Evolutionary conservation across 2,797 vertebrate species (phyloP).

Genomic region (Hydrolagus colliei): DNA sequence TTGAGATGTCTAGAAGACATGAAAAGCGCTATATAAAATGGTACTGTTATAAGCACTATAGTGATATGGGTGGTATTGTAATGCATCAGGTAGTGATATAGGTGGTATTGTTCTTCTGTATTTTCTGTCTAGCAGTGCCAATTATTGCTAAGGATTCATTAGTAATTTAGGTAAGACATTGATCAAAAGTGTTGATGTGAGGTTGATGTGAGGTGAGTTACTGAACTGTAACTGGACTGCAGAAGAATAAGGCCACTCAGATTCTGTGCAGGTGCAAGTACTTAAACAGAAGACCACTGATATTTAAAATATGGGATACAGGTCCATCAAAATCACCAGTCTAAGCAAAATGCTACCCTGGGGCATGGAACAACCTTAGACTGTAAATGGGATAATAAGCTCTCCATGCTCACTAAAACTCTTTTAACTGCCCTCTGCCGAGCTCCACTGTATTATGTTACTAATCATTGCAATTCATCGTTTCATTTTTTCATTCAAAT

Average conservation of each 20-base stretch:
- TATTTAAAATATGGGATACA: neutral
- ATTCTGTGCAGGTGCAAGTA: constrained; percentile 14
- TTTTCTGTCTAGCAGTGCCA: neutral
- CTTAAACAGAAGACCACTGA: constrained; percentile 13
- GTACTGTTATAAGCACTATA: too few relatives aligned
- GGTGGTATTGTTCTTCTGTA: neutral
- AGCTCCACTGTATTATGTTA: neutral
- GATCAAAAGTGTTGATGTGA: neutral
- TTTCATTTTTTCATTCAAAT: constrained; percentile 15
- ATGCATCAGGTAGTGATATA: too few relatives aligned
- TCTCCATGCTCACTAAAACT: neutral
- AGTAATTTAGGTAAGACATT: neutral
- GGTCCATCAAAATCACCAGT: constrained; percentile 11
- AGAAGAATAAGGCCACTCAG: constrained; percentile 20
- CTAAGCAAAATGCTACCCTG: neutral
- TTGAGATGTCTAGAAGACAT: too few relatives aligned
- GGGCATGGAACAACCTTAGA: neutral
- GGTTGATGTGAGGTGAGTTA: neutral
- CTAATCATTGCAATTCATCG: neutral
- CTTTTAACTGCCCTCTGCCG: neutral
- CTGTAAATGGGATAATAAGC: neutral
- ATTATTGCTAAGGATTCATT: neutral
- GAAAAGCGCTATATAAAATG: too few relatives aligned
- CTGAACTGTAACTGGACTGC: neutral
- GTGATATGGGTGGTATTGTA: too few relatives aligned